Conservation (phyloP, 2,888 invertebrate species). For the Rhingia rostrata region DNA sequence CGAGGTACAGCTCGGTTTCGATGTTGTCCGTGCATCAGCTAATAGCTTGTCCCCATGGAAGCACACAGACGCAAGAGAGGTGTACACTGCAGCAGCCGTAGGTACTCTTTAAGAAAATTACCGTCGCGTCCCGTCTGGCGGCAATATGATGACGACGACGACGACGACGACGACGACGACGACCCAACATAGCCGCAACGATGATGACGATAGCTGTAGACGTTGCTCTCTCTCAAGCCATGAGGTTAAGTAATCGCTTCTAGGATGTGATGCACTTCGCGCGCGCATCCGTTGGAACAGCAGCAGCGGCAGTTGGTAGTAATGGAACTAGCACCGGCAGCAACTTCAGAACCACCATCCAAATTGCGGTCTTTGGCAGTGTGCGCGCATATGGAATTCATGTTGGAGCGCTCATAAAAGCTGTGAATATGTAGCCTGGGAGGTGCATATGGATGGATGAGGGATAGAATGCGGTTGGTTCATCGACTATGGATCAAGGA, state of each 20-base stretch:
- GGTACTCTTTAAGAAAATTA: slow-evolving; percentile 74
- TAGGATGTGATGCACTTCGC: slow-evolving; percentile 73
- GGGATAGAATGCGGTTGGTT: slow-evolving; percentile 32
- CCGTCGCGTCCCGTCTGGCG: slow-evolving; percentile 70
- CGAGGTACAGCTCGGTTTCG: slow-evolving; percentile 44
- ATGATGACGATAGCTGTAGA: slow-evolving; percentile 38
- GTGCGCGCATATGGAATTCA: slow-evolving; percentile 19
- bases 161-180: slow-evolving; percentile 29
- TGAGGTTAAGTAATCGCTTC: slow-evolving; percentile 74
- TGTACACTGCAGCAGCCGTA: slow-evolving; percentile 58
- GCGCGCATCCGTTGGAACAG: slow-evolving; percentile 68
- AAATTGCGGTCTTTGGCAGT: slow-evolving; percentile 47
- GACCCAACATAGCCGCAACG: slow-evolving; percentile 15
- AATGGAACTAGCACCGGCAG: slow-evolving; percentile 72
- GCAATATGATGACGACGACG: slow-evolving; percentile 40
- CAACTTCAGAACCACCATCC: slow-evolving; percentile 59
- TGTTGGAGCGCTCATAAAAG: slow-evolving; percentile 57
- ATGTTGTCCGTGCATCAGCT: slow-evolving; percentile 46
- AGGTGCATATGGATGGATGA: slow-evolving; percentile 57
- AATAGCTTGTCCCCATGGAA: slow-evolving; percentile 61
- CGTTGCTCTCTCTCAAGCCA: slow-evolving; percentile 54
- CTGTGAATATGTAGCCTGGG: slow-evolving; percentile 71
- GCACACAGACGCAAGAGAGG: slow-evolving; percentile 32
- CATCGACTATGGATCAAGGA: slow-evolving; percentile 58
- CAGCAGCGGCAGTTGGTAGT: slow-evolving; percentile 66